Percentiles rank a stretch among this genome's conserved stretches.
These are phyloP conservation scores for Lissonota sp. DNA, from an alignment of 2,888 invertebrate genomes.

Conservation along the genomic window DNA sequence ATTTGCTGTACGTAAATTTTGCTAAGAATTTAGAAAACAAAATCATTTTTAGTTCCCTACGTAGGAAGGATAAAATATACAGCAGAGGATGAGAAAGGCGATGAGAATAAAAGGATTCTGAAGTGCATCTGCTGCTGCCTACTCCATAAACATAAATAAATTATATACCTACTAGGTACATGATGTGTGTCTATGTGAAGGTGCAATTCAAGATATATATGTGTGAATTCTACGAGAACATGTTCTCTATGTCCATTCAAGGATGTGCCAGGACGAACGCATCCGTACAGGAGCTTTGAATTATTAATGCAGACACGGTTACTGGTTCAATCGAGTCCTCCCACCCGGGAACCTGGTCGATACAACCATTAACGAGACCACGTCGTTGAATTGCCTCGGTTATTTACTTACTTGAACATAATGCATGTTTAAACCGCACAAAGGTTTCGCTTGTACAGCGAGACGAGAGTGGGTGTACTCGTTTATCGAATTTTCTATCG, in stretches of 20 bases:
- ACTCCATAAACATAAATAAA: conserved; percentile 73
- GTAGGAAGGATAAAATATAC: conserved; percentile 29
- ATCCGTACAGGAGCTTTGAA: conserved; percentile 74
- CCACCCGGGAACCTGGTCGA: conserved; percentile 70
- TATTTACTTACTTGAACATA: conserved; percentile 4
- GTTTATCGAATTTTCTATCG: conserved; percentile 39
- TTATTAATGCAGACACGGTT: conserved; percentile 79
- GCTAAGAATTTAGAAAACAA: too few species aligned
- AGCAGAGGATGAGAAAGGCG: conserved; percentile 40
- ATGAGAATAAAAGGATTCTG: conserved; percentile 59
- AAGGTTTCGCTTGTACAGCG: too few species aligned
- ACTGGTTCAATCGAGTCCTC: conserved; percentile 79
- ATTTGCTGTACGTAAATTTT: too few species aligned
- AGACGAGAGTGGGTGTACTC: conserved; percentile 35
- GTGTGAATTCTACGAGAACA: conserved; percentile 68
- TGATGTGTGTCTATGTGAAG: background rate
- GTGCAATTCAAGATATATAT: conserved; percentile 76
- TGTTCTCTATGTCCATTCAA: conserved; percentile 64
- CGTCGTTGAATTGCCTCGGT: conserved; percentile 44
- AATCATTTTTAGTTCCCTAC: too few species aligned
- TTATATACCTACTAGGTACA: conserved; percentile 49
- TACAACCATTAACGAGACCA: conserved; percentile 61
- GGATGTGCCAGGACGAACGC: conserved; percentile 62
- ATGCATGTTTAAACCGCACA: too few species aligned
- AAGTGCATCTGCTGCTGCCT: conserved; percentile 77